Evolutionary conservation across 2,113 vertebrate genomes (phyloP).

Genomic region (Tiliqua scincoides): DNA sequence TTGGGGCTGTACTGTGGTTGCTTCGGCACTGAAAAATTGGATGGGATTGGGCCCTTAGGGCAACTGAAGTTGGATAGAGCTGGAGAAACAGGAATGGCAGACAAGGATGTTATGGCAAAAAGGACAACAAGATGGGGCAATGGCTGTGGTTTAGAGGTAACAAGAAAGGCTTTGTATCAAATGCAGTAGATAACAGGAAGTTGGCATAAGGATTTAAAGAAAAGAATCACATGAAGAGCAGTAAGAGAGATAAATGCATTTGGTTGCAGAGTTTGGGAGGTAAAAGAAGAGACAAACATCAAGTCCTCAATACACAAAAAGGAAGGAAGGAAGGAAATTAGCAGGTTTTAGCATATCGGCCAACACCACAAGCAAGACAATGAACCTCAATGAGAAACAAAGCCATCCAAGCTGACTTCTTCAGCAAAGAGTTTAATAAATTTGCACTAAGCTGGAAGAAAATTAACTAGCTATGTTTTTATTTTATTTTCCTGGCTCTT

Average conservation of each 20-base stretch:
- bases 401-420: not conserved
- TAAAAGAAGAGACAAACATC: not conserved
- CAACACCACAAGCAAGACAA: slow-evolving; percentile 6
- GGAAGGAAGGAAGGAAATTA: not conserved
- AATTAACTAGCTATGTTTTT: slow-evolving; percentile 39
- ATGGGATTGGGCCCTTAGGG: too few relatives aligned
- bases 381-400: slow-evolving; percentile 25
- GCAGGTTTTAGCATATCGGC: slow-evolving; percentile 13
- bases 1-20: too few relatives aligned
- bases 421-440: slow-evolving; percentile 19
- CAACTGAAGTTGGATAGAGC: too few relatives aligned
- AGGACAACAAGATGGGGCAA: too few relatives aligned
- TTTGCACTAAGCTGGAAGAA: not conserved
- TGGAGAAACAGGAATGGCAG: too few relatives aligned
- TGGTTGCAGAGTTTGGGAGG: not conserved
- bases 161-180: too few relatives aligned
- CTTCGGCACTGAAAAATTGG: too few relatives aligned
- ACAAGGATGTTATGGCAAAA: too few relatives aligned
- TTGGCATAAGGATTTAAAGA: not conserved
- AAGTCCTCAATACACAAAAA: slow-evolving; percentile 8
- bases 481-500: slow-evolving; percentile 9
- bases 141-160: too few relatives aligned
- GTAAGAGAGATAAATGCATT: not conserved
- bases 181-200: too few relatives aligned
- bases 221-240: not conserved